phyloP scores from a whole-genome alignment of 37 sponge, comb jelly and placozoan species.

The Bolinopsis microptera region DNA sequence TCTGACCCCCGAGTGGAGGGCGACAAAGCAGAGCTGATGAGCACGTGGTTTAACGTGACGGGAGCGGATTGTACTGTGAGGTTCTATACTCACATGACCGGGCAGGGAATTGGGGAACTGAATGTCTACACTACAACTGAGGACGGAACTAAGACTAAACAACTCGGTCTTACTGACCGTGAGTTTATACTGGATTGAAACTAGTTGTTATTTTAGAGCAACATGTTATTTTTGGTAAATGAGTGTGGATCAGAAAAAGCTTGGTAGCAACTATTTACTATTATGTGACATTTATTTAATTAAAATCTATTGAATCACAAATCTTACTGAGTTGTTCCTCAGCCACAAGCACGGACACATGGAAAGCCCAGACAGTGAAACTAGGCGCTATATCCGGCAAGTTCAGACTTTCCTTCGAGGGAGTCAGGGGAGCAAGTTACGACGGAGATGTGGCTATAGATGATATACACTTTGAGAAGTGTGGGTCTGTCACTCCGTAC shows the following conservation, averaged over 20 bases:
- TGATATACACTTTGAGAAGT: constrained; percentile 64
- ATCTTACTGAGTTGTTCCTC: not conserved
- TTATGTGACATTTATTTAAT: too few relatives aligned
- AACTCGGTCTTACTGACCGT: constrained; percentile 23
- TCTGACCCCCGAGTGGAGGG: constrained; percentile 44
- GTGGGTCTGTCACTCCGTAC: constrained; percentile 59
- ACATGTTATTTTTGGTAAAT: not conserved
- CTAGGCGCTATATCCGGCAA: not conserved
- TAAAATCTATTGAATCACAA: not conserved
- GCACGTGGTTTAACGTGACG: constrained; percentile 56
- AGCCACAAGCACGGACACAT: constrained; percentile 55
- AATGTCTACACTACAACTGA: constrained; percentile 28
- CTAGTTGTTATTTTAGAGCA: not conserved
- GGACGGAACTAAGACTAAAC: constrained; percentile 47
- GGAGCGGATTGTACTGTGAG: constrained; percentile 49
- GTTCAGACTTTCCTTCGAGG: constrained; percentile 68
- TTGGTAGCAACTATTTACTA: too few relatives aligned
- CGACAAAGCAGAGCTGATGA: constrained; percentile 55
- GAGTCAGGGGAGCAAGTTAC: constrained; percentile 57
- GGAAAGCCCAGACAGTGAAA: constrained; percentile 66
- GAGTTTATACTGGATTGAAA: not conserved
- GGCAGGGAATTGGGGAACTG: constrained; percentile 55
- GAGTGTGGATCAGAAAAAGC: too few relatives aligned
- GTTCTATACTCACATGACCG: constrained; percentile 66
- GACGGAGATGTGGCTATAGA: constrained; percentile 70